Percentiles rank a stretch among this genome's conserved stretches.
These are phyloP conservation scores for Eupithecia inturbata DNA, from an alignment of 2,888 invertebrate genomes.

Conservation along the genomic window DNA sequence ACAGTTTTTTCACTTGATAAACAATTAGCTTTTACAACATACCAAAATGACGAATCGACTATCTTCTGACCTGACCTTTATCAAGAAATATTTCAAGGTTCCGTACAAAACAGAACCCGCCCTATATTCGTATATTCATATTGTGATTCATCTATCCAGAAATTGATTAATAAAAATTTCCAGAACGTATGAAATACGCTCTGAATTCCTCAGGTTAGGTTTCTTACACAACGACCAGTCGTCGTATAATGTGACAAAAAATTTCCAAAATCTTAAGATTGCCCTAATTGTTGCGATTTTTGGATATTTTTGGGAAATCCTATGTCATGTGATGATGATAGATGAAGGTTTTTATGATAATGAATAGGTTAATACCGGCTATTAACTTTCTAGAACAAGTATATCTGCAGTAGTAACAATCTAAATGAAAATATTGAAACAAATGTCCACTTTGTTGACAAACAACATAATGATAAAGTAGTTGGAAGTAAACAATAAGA, in stretches of 20 bases:
- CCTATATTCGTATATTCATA: conserved; percentile 29
- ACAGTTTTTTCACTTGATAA: neutral
- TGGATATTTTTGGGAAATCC: neutral
- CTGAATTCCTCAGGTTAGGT: neutral
- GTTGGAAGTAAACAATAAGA: neutral
- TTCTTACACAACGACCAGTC: neutral
- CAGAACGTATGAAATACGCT: neutral
- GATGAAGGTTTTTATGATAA: neutral
- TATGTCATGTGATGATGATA: neutral
- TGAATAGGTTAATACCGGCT: neutral
- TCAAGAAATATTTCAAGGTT: conserved; percentile 35
- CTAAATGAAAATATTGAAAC: conserved; percentile 4
- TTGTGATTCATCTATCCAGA: conserved; percentile 28
- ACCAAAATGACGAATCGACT: conserved; percentile 6
- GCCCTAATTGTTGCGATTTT: neutral
- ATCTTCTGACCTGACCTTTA: conserved; percentile 29
- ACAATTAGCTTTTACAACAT: conserved; percentile 2
- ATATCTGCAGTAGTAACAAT: neutral
- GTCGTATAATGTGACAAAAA: neutral
- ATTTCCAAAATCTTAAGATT: neutral
- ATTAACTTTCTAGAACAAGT: neutral
- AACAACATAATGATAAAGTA: neutral
- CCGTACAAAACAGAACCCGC: conserved; percentile 24
- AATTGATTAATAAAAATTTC: conserved; percentile 16
- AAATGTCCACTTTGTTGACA: conserved; percentile 11